Conservation (phyloP, 2,888 invertebrate genomes). For the Papilio protenor region DNA sequence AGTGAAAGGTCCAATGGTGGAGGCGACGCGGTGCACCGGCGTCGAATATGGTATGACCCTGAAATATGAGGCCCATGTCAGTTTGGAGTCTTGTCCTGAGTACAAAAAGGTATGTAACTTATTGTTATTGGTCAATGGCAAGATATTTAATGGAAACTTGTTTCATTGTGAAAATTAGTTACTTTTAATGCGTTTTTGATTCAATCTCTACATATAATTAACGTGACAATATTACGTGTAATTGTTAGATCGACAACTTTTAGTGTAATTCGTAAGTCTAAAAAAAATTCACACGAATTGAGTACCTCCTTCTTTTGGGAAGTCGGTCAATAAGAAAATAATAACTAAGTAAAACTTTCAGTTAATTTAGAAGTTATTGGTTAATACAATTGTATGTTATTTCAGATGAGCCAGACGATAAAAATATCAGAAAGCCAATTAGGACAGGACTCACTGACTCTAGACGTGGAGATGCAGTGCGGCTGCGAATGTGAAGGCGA, state of each 20-base stretch:
- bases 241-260: neutral
- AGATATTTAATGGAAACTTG: neutral
- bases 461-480: constrained; percentile 90
- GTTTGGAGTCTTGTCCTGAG: constrained; percentile 82
- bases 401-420: constrained; percentile 76
- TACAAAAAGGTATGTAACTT: constrained; percentile 73
- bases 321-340: neutral
- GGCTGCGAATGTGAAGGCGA: constrained; percentile 87
- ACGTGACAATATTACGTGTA: neutral
- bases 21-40: constrained; percentile 84
- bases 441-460: constrained; percentile 86
- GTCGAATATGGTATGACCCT: constrained; percentile 86
- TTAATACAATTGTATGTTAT: constrained; percentile 30
- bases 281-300: no score
- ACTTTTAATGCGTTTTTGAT: neutral
- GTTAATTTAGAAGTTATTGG: neutral
- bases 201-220: neutral
- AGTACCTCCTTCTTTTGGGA: no score
- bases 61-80: constrained; percentile 86
- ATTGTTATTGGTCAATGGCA: neutral
- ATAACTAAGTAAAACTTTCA: neutral
- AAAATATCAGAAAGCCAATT: constrained; percentile 91
- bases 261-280: neutral
- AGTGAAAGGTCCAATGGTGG: constrained; percentile 73
- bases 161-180: neutral